Base-by-base conservation (phyloP, 2,113 vertebrate genomes). In the Alosa alosa region DNA sequence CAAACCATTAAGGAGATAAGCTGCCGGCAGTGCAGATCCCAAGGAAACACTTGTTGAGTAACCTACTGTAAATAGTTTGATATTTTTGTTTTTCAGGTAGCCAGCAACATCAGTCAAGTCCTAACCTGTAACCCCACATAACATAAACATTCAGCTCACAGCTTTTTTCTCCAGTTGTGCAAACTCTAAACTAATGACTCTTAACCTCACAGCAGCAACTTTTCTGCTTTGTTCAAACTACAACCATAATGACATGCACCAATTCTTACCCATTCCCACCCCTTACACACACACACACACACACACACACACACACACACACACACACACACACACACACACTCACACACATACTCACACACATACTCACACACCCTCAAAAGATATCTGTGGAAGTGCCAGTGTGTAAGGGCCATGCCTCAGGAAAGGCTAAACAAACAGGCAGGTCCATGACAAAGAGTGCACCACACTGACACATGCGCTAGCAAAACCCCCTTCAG, bases 401-500 rank as follows among this genome's bases (percentile, higher is more conserved):
- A 39, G 72, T 78, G 25, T 39, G 31, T 39, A 78, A 78, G 72
- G 72, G 25, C 72, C 72, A 78, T 78, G 72, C 72, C 15, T 22
- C 85, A 88, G 64, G 89, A 92, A 91, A 91, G 90, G 89, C 93
- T 93, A 93, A 94, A 93, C 94, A 94, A 94, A 95, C 94, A 94
- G 91, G 90, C 90, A 55, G 90, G 89, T 87, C 91, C 85, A 39
- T 64, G 87, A 94, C 92, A 94, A 95, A 94, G 91, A 90, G 81
- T 87, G 89, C 55, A 89, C 87, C 90, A 94, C 91, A 92, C 92
- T 90, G 78, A 90, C 92, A 92, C 93, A 92, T 93, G 94, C 90
- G 91, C 90, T 91, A 90, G 90, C 87, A 88, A 92, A 91, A 86
- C 90, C 91, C 90, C 90, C 72, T 39, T 86, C 91, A 90, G 90